phyloP scores from a whole-genome alignment of 1,140 invertebrate genomes.

The Ectropis grisescens region DNA sequence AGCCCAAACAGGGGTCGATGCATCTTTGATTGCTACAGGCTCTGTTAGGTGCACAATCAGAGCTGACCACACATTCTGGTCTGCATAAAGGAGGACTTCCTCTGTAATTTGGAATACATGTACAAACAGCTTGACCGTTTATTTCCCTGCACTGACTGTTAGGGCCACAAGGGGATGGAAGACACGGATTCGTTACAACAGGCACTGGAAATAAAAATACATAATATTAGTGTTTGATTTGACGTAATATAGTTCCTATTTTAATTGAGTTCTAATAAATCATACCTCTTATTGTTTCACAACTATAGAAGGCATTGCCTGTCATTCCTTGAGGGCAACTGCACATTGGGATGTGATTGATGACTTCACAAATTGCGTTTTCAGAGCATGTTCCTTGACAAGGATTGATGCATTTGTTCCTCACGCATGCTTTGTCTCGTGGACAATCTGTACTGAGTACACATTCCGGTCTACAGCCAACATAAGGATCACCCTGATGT shows the following conservation, averaged over 20 bases:
- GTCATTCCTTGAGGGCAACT: slow-evolving; percentile 74
- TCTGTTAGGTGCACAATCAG: slow-evolving; percentile 70
- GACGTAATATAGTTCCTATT: slow-evolving; percentile 1
- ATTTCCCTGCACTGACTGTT: slow-evolving; percentile 74
- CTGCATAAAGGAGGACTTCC: slow-evolving; percentile 75
- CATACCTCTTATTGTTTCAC: slow-evolving; percentile 47
- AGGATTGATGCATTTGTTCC: slow-evolving; percentile 79
- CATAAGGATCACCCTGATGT: slow-evolving; percentile 78
- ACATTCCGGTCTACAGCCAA: slow-evolving; percentile 79
- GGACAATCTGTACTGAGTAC: slow-evolving; percentile 78
- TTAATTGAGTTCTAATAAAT: too few species aligned
- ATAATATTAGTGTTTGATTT: slow-evolving; percentile 4
- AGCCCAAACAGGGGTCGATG: slow-evolving; percentile 74
- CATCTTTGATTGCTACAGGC: slow-evolving; percentile 75
- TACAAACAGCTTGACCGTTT: slow-evolving; percentile 75
- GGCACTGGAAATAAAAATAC: slow-evolving; percentile 29
- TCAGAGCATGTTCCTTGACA: slow-evolving; percentile 78
- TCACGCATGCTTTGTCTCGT: slow-evolving; percentile 76
- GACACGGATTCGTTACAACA: slow-evolving; percentile 63
- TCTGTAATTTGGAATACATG: slow-evolving; percentile 73
- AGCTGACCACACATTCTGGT: slow-evolving; percentile 73
- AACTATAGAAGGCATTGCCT: slow-evolving; percentile 75
- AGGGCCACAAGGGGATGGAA: slow-evolving; percentile 74
- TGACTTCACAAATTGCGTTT: slow-evolving; percentile 77
- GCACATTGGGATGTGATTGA: slow-evolving; percentile 80